Percentiles rank a stretch among this genome's conserved stretches.
Conservation (phyloP, 1,140 invertebrate species). For the Delia radicum region DNA sequence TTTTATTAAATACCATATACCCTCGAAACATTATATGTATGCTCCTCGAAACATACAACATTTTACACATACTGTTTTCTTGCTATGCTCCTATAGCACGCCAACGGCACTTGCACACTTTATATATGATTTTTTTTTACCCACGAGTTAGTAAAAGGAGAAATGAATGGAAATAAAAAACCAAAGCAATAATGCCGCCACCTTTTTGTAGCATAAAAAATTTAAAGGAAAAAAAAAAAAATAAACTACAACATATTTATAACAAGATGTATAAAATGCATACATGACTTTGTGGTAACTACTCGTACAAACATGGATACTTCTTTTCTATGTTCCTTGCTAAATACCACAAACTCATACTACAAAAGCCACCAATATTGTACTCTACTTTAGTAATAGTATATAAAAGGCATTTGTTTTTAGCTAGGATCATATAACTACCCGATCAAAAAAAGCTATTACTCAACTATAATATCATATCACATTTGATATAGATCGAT, state of each 20-base stretch:
- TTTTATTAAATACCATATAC: slow-evolving; percentile 15
- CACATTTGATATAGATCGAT: too few relatives aligned
- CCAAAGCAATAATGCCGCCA: slow-evolving; percentile 20
- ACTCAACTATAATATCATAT: too few relatives aligned
- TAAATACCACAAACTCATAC: background rate
- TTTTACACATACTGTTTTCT: background rate
- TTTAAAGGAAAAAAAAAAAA: background rate
- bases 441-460: too few relatives aligned
- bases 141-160: background rate
- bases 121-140: background rate
- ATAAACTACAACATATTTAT: background rate
- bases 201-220: background rate
- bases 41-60: background rate
- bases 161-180: background rate
- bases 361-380: background rate
- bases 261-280: slow-evolving; percentile 16
- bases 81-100: background rate
- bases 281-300: slow-evolving; percentile 1
- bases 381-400: background rate
- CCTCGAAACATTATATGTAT: background rate
- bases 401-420: background rate
- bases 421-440: background rate
- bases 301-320: background rate
- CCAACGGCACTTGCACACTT: slow-evolving; percentile 12
- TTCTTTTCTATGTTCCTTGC: background rate